These are phyloP conservation scores for Nibea coibor DNA, from an alignment of 2,113 vertebrate species.

Conservation along the genomic window DNA sequence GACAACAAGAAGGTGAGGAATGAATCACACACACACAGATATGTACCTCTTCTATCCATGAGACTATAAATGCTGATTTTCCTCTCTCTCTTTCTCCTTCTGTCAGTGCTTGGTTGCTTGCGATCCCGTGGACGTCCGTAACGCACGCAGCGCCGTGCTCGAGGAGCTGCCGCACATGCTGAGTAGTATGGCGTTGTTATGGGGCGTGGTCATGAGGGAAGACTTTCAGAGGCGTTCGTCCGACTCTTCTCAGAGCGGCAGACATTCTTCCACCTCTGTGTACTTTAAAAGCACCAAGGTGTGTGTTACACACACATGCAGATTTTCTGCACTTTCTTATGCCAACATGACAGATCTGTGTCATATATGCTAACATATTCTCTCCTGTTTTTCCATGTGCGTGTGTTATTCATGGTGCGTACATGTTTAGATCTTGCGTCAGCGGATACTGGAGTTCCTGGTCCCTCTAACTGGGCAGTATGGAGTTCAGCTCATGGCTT, in stretches of 20 bases:
- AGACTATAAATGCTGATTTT: not conserved
- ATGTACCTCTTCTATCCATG: not conserved
- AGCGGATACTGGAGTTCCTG: slow-evolving; percentile 92
- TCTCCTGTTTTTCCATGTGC: not conserved
- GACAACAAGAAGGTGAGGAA: slow-evolving; percentile 91
- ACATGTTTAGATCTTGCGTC: slow-evolving; percentile 87
- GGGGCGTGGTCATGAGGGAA: slow-evolving; percentile 89
- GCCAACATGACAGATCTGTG: not conserved
- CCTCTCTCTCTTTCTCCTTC: not conserved
- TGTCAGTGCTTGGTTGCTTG: slow-evolving; percentile 78
- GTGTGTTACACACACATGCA: slow-evolving; percentile 40
- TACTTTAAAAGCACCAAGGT: slow-evolving; percentile 96
- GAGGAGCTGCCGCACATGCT: slow-evolving; percentile 92
- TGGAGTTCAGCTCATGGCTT: slow-evolving; percentile 91
- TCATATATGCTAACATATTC: not conserved
- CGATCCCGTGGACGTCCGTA: slow-evolving; percentile 89
- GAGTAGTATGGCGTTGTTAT: slow-evolving; percentile 91
- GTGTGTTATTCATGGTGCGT: not conserved
- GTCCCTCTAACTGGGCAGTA: slow-evolving; percentile 89
- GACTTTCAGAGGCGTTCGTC: slow-evolving; percentile 86
- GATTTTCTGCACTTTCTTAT: not conserved
- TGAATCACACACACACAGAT: not conserved
- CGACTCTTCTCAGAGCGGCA: slow-evolving; percentile 84
- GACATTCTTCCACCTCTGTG: slow-evolving; percentile 88
- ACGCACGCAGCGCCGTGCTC: slow-evolving; percentile 91